Base-by-base conservation (phyloP, 2,888 invertebrate species). In the Micropterix aruncella region DNA sequence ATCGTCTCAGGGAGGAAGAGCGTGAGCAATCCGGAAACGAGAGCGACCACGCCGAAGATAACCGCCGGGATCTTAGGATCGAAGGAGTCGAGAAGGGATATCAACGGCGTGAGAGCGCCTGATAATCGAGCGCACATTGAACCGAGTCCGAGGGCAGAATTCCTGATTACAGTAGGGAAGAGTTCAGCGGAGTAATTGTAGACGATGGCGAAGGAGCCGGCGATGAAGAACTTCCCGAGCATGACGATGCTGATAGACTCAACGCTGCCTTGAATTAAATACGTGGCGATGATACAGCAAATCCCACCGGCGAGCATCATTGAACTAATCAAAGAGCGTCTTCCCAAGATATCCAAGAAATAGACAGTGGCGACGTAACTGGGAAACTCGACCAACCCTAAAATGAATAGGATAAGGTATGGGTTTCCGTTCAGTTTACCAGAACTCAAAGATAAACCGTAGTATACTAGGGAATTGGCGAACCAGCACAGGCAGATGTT, bases 101-200 rank as follows among this genome's bases (percentile, higher is more conserved):
- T 80, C 37, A 89, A 62, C 0, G 89, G 90, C 0, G 88, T 86
- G 18, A 88, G 59, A 2, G 88, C 83, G 0, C 87, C 88, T 2
- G 87, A 83, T 2, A 86, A 69, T 65, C 89, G 80, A 1, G 89
- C 89, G 53, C 81, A 85, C 86, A 88, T 89, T 3, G 87, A 83
- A 2, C 87, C 88, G 18, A 89, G 65, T 1, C 90, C 89, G 52
- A 90, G 74, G 0, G 87, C 88, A 0, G 88, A 87, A 58, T 88
- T 89, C 16, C 90, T 73, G 2, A 90, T 76, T 0, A 88, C 88
- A 0, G 90, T 90, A 0, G 89, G 90, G 56, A 88, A 90, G 4
- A 89, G 60, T 62, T 90, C 89, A 0, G 89, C 89, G 0, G 89
- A 88, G 60, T 88, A 90, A 56, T 89, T 89, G 60, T 88, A 90